Evolutionary conservation across 2,888 invertebrate species (phyloP), one percentile per base, ranked within the genome.

Genomic region (Cantharis nigra): DNA sequence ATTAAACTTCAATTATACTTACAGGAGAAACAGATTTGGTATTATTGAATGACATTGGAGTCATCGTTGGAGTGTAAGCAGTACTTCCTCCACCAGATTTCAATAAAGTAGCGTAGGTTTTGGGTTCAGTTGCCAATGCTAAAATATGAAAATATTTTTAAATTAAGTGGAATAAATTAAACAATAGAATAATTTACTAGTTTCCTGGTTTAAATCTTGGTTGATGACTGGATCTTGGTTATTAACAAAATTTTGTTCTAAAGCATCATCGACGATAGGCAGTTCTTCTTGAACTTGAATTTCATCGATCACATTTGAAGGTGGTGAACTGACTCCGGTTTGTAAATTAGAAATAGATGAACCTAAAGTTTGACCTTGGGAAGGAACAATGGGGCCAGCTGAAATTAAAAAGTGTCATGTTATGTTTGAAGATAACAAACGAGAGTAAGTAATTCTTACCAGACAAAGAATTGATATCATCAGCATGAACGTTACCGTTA

Each of bases 71-170:
- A 83, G 85, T 67, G 84, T 86, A 78, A 82, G 76, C 79, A 74
- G 80, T 62, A 75, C 80, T 79, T 78, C 76, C 82, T 71, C 80
- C 81, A 72, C 81, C 90, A 14, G 92, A 91, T 90, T 96, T 96
- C 84, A 97, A 92, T 83, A 96, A 91, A 89, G 95, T 96, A 16
- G 97, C 96, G 89, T 96, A 97, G 11, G 97, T 96, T 90, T 96
- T 96, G 16, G 95, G 96, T 88, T 95, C 95, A 84, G 90, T 91
- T 63, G 92, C 87, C 65, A 85, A 82, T 67, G 80, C 82, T 81
- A 71, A 28, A 82, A 77, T 20, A 64, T 74, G 9, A 70, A 28
- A 64, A 70, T 30, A 69, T 28, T 64, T 11, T 13, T 70, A 33
- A 26, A 64, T 10, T 26, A 20, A 33, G 7, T 23, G 1, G 28